Evolutionary conservation across 2,888 invertebrate genomes (phyloP).

Genomic region (Agrochola lota): DNA sequence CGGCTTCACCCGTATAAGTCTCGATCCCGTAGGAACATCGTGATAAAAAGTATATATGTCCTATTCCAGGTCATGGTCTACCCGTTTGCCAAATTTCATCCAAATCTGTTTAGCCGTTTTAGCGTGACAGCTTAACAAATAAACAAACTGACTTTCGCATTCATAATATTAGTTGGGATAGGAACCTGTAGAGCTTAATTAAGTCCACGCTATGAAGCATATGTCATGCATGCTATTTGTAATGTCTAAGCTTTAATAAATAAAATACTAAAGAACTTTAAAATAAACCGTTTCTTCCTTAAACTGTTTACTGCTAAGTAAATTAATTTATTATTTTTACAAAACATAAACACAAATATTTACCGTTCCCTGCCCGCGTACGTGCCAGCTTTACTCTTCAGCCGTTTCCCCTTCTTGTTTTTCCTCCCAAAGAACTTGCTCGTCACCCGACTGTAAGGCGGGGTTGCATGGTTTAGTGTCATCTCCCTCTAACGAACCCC

Average conservation of each 20-base stretch:
- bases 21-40: too few species aligned
- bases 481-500: conserved; percentile 68
- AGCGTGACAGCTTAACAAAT: too few species aligned
- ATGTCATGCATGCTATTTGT: background rate
- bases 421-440: conserved; percentile 86
- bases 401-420: conserved; percentile 83
- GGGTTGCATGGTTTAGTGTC: conserved; percentile 81
- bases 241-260: background rate
- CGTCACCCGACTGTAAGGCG: conserved; percentile 81
- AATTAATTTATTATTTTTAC: background rate
- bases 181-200: too few species aligned
- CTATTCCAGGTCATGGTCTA: too few species aligned
- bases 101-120: too few species aligned
- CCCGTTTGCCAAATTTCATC: too few species aligned
- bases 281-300: background rate
- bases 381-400: conserved; percentile 83
- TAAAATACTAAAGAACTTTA: background rate
- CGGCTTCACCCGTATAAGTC: too few species aligned
- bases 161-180: too few species aligned
- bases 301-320: background rate
- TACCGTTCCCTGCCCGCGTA: conserved; percentile 86
- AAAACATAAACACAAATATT: conserved; percentile 53
- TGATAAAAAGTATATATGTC: too few species aligned
- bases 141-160: too few species aligned
- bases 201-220: background rate